Base-by-base conservation (phyloP, 2,113 vertebrate genomes). In the Cyanoderma ruficeps region DNA sequence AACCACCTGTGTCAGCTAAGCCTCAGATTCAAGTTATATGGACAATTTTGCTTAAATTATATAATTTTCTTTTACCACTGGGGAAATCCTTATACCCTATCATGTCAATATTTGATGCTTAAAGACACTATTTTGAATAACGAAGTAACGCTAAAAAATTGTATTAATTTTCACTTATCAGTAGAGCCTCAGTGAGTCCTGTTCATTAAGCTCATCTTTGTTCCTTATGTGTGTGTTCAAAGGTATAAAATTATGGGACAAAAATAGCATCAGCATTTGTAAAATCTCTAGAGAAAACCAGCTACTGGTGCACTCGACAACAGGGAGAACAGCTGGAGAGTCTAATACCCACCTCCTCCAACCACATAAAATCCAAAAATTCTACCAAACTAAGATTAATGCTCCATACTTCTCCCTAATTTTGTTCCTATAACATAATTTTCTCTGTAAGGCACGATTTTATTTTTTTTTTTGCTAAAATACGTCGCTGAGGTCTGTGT, bases 141-240 rank as follows among this genome's bases (percentile, higher is more conserved):
- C 44, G 63, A 93, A 90, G 71, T 74, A 92, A 87, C 0, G 2
- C 27, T 84, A 67, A 53, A 69, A 82, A 79, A 76, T 41, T 8
- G 24, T 56, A 49, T 72, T 87, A 23, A 69, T 83, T 76, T 87
- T 92, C 60, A 71, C 72, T 92, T 74, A 94, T 60, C 83, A 87
- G 65, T 47, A 81, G 42, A 89, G 39, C 76, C 27, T 93, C 80
- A 44, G 30, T n/a, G 39, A 89, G 28, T 81, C 60, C 60, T 87
- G 39, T 84, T 96, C 56, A 91, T 94, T 76, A 85, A 94, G 87
- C 25, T 89, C 17, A 33, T 72, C 72, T 84, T 93, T 94, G 91
- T 80, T 93, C 81, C 74, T 87, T 70, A 60, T 30, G 23, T 79
- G 28, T 74, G 53, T 46, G 67, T 83, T 93, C 63, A 53, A 85